These are phyloP conservation scores for Motacilla alba DNA, from an alignment of 2,113 vertebrate species.

Conservation along the genomic window DNA sequence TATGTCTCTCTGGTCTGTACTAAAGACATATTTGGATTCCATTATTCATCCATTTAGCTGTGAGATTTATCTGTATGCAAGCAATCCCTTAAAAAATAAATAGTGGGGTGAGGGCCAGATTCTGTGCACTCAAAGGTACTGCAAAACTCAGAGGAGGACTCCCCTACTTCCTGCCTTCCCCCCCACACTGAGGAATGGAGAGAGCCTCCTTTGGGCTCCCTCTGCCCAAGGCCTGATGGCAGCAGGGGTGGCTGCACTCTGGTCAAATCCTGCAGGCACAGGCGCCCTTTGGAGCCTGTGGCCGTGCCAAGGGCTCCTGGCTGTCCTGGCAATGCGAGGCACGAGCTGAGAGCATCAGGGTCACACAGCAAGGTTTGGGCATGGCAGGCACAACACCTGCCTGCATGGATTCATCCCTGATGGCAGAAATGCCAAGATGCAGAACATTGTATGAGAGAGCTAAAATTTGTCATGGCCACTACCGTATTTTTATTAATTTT, in stretches of 20 bases:
- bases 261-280: neutral
- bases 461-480: neutral
- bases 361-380: neutral
- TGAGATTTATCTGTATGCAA: neutral
- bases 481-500: neutral
- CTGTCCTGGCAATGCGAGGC: neutral
- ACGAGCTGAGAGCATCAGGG: neutral
- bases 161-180: rapidly evolving
- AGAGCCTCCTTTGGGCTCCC: neutral
- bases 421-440: neutral
- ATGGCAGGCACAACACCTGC: neutral
- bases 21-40: neutral
- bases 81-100: neutral
- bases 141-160: neutral
- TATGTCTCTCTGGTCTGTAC: neutral
- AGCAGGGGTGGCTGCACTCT: neutral
- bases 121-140: neutral
- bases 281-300: neutral
- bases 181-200: neutral
- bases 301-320: rapidly evolving
- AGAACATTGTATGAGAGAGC: neutral
- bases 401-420: neutral
- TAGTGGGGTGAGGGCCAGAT: neutral
- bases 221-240: rapidly evolving
- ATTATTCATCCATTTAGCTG: neutral